Evolutionary conservation across 2,888 invertebrate species (phyloP).

Genomic region (Ormyrus pomaceus): DNA sequence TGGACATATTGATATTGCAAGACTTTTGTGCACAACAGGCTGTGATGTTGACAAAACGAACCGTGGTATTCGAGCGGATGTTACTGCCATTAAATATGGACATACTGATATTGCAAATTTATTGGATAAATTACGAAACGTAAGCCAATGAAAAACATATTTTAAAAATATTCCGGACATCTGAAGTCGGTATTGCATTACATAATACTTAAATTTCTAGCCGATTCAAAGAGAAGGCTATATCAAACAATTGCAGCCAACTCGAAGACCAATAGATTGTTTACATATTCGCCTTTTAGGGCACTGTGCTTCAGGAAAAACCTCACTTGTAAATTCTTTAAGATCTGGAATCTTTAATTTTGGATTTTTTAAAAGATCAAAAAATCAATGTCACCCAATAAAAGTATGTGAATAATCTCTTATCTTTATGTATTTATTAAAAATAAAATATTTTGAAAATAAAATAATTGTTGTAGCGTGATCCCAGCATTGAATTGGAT

Average conservation of each 20-base stretch:
- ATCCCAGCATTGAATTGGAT: conserved; percentile 79
- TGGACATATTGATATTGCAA: conserved; percentile 83
- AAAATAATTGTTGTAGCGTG: conserved; percentile 71
- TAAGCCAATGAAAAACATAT: conserved; percentile 70
- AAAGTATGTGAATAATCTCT: conserved; percentile 64
- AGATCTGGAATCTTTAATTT: conserved; percentile 82
- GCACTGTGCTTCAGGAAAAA: conserved; percentile 85
- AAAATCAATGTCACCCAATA: conserved; percentile 71
- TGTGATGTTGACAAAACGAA: conserved; percentile 83
- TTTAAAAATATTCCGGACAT: no score
- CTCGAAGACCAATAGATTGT: conserved; percentile 78
- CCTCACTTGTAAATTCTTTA: conserved; percentile 81
- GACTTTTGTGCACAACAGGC: conserved; percentile 83
- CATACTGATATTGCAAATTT: conserved; percentile 83
- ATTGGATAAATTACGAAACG: conserved; percentile 80
- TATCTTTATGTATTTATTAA: conserved; percentile 14
- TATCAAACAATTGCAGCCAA: conserved; percentile 81
- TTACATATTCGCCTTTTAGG: conserved; percentile 85
- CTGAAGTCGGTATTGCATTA: no score
- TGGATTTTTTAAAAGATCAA: conserved; percentile 81
- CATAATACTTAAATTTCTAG: conserved; percentile 59
- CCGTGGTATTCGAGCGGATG: conserved; percentile 84
- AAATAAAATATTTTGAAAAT: not conserved
- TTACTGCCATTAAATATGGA: conserved; percentile 86
- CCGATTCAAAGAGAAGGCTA: conserved; percentile 76